Percentiles rank a stretch among this genome's conserved stretches.
Evolutionary conservation across 2,797 vertebrate genomes (phyloP).

Genomic region (Trematomus bernacchii): DNA sequence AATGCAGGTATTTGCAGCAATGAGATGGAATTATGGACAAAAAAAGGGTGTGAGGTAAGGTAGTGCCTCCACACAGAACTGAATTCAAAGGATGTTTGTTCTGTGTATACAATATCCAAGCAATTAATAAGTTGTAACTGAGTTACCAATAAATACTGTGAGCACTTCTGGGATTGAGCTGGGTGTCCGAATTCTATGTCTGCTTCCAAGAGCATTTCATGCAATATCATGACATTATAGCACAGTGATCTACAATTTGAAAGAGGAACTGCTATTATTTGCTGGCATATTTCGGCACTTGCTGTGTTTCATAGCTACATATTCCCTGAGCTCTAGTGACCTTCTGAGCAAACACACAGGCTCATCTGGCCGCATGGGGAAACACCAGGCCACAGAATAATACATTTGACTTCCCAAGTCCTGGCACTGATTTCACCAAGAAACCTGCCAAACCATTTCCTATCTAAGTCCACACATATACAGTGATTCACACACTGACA

Average conservation of each 20-base stretch:
- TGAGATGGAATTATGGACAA: neutral
- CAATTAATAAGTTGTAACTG: conserved; percentile 27
- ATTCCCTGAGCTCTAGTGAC: conserved; percentile 68
- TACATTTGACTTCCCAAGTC: conserved; percentile 54
- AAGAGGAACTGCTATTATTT: conserved; percentile 41
- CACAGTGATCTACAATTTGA: conserved; percentile 43
- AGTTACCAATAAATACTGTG: conserved; percentile 35
- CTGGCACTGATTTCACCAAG: conserved; percentile 58
- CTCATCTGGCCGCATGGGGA: conserved; percentile 65
- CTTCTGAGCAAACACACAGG: conserved; percentile 64
- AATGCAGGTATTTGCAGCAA: conserved; percentile 21
- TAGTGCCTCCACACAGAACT: conserved; percentile 17
- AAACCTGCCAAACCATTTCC: conserved; percentile 45
- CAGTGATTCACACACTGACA: neutral
- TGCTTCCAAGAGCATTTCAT: conserved; percentile 33
- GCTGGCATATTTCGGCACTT: conserved; percentile 50
- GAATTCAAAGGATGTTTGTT: conserved; percentile 22
- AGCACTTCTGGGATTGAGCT: neutral
- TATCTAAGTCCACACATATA: conserved; percentile 15
- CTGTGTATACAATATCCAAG: neutral
- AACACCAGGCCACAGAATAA: conserved; percentile 57
- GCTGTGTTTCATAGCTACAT: conserved; percentile 71
- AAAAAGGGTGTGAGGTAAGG: conserved; percentile 1
- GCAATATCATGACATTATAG: conserved; percentile 37
- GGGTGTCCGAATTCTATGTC: conserved; percentile 37